Evolutionary conservation across 2,797 vertebrate genomes (phyloP).

Genomic region (Aldrovandia affinis): DNA sequence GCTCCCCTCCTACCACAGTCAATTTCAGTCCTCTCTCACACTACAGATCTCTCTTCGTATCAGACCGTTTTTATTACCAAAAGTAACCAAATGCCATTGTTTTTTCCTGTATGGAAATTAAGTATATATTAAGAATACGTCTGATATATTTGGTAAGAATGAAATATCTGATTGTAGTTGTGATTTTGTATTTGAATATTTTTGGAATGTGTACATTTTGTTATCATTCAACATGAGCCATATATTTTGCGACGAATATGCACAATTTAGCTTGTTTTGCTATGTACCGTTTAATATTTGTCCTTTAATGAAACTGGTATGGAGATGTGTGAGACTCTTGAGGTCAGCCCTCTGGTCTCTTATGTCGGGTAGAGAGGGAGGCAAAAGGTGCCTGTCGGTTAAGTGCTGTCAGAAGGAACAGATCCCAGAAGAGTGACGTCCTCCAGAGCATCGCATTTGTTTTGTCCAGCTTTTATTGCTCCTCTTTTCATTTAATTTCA

Average conservation of each 20-base stretch:
- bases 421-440: not conserved
- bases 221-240: not conserved
- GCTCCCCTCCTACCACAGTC: not conserved
- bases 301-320: too few relatives aligned
- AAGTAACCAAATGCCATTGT: not conserved
- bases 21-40: not conserved
- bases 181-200: not conserved
- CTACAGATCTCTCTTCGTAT: too few relatives aligned
- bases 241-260: not conserved
- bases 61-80: not conserved
- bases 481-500: too few relatives aligned
- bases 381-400: not conserved
- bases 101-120: not conserved
- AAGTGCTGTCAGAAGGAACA: not conserved
- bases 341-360: not conserved
- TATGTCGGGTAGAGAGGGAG: not conserved
- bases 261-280: not conserved
- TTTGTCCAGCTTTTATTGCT: too few relatives aligned
- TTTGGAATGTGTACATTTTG: not conserved
- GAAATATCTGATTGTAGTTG: not conserved
- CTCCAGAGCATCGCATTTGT: too few relatives aligned
- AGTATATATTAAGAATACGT: not conserved
- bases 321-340: too few relatives aligned
- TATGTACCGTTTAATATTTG: too few relatives aligned
- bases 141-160: too few relatives aligned